Evolutionary conservation across 1,140 invertebrate genomes (phyloP).

Genomic region (Zaprionus lachaisei): DNA sequence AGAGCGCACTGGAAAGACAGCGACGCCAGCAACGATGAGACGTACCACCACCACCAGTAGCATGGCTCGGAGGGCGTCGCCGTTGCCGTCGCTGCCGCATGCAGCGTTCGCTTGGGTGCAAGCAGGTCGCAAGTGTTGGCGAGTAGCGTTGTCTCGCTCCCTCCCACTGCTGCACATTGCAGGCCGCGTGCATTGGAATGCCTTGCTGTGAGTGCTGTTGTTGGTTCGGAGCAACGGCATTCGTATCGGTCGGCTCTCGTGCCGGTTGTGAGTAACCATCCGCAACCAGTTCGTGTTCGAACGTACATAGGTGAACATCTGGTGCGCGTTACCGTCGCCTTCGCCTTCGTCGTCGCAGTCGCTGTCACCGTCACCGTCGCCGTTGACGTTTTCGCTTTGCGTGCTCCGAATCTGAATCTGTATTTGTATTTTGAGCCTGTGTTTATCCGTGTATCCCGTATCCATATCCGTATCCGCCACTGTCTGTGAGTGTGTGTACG

Average conservation of each 20-base stretch:
- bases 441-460: conserved; percentile 22
- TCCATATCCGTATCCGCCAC: conserved; percentile 18
- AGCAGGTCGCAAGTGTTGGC: not conserved
- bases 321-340: conserved; percentile 48
- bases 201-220: conserved; percentile 8
- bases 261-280: conserved; percentile 46
- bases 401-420: conserved; percentile 26
- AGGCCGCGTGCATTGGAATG: conserved; percentile 70
- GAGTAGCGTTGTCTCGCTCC: conserved; percentile 57
- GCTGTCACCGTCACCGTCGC: conserved; percentile 35
- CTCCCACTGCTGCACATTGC: conserved; percentile 17
- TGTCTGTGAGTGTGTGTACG: conserved; percentile 19
- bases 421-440: conserved; percentile 37
- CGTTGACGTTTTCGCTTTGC: conserved; percentile 49
- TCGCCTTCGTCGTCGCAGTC: conserved; percentile 29
- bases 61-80: conserved; percentile 51
- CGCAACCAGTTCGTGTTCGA: conserved; percentile 79
- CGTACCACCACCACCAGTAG: conserved; percentile 49
- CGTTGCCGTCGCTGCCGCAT: conserved; percentile 31
- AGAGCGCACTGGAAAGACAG: conserved; percentile 41
- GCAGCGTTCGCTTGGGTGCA: conserved; percentile 19
- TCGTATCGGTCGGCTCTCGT: conserved; percentile 56
- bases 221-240: conserved; percentile 60
- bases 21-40: not conserved
- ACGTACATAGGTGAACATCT: conserved; percentile 77